Evolutionary conservation across 2,113 vertebrate species (phyloP).

Genomic region (Leuciscus idus): DNA sequence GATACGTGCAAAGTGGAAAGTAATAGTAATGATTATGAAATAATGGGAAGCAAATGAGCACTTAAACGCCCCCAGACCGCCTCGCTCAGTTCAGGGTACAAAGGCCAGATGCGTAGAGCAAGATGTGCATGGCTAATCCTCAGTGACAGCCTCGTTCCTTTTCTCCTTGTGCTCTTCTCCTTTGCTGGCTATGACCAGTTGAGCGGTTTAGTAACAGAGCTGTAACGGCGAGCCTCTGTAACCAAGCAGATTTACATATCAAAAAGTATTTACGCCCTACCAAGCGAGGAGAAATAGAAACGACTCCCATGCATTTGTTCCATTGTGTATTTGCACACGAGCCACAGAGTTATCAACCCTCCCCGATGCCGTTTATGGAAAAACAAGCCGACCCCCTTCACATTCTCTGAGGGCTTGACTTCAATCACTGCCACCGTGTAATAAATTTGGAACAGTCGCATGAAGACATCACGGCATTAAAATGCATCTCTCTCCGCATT

Average conservation of each 20-base stretch:
- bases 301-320: constrained; percentile 34
- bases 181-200: constrained; percentile 5
- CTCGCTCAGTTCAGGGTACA: constrained; percentile 31
- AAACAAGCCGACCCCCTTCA: constrained; percentile 18
- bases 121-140: constrained; percentile 4
- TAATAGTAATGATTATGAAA: constrained; percentile 41
- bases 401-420: constrained; percentile 34
- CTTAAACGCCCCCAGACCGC: constrained; percentile 44
- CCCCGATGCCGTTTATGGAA: constrained; percentile 20
- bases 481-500: neutral
- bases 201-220: constrained; percentile 30
- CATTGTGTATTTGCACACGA: constrained; percentile 41
- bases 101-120: constrained; percentile 32
- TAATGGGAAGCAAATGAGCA: constrained; percentile 40
- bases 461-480: constrained; percentile 26
- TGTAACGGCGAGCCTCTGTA: constrained; percentile 38
- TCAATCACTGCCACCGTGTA: constrained; percentile 26
- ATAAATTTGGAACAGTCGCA: constrained; percentile 23
- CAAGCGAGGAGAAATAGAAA: neutral
- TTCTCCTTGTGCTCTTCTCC: constrained; percentile 11
- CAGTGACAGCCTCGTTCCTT: neutral
- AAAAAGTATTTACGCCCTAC: constrained; percentile 29
- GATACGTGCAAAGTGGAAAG: constrained; percentile 33
- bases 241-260: constrained; percentile 31
- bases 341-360: constrained; percentile 4